Base-by-base conservation (phyloP, 2,797 vertebrate species). In the Gallinago stenura region DNA sequence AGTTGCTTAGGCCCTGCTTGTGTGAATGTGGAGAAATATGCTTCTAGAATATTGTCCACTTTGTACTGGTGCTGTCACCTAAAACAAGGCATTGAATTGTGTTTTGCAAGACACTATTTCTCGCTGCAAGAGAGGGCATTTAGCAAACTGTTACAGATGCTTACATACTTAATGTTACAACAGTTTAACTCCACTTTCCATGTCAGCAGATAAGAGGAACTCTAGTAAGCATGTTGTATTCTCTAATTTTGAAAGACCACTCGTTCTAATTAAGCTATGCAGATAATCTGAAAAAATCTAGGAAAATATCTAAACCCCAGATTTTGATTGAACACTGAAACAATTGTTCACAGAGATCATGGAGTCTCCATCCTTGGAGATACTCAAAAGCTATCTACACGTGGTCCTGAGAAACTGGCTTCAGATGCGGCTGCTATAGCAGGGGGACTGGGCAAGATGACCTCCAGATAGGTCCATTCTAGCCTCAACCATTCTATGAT, bases 251-350 rank as follows among this genome's bases (percentile, higher is more conserved):
- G 22, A 75, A 82, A 65, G 10, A 65, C 5, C 15, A 6, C 6
- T 81, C 66, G 3, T 17, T 81, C 43, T 75, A 60, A 84, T 78
- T 48, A 56, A 65, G 5, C 16, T 45, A 6, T n/a, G 17, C 26
- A 56, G 31, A 8, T 71, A 54, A 64, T 14, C 15, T 43, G 21
- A 64, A 37, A 12, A 33, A 77, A 30, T n/a, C 15, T 21, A 43
- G 9, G 0, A 43, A 68, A 11, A 31, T 20, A 2, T 1, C 2
- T 10, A 53, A 51, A 10, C 7, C 5, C 7, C 10, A 28, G 7
- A 41, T 50, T 57, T 68, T 48, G 3, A 25, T 39, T 0, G 1
- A 56, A 7, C 9, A 20, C 22, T 39, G 19, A 15, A 60, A 51
- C 18, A 16, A 31, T 15, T 60, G 5, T 17, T 79, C 18, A 8